Conservation (phyloP, 2,113 vertebrate species). For the human (Homo sapiens) region GRCh38 chr4:164131001-164131500, state of each 20-base stretch:
- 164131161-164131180: slow-evolving; percentile 53
- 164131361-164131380: neutral
- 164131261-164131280: slow-evolving; percentile 79
- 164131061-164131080: neutral
- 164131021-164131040: neutral
- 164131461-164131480: slow-evolving; percentile 51
- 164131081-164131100: neutral
- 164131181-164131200: slow-evolving; percentile 57
- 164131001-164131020: neutral
- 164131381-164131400: slow-evolving; percentile 46
- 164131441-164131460: slow-evolving; percentile 53
- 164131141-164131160: slow-evolving; percentile 19
- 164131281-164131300: slow-evolving; percentile 83
- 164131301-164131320: slow-evolving; percentile 80
- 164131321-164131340: slow-evolving; percentile 69
- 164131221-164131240: slow-evolving; percentile 66
- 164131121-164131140: neutral
- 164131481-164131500: slow-evolving; percentile 9
- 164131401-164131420: slow-evolving; percentile 46
- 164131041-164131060: neutral
- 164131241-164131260: slow-evolving; percentile 85
- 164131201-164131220: slow-evolving; percentile 52
- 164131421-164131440: slow-evolving; percentile 50
- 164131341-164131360: slow-evolving; percentile 72
- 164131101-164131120: neutral